Evolutionary conservation across 2,113 vertebrate species (phyloP).

Genomic region (Stegastes partitus): DNA sequence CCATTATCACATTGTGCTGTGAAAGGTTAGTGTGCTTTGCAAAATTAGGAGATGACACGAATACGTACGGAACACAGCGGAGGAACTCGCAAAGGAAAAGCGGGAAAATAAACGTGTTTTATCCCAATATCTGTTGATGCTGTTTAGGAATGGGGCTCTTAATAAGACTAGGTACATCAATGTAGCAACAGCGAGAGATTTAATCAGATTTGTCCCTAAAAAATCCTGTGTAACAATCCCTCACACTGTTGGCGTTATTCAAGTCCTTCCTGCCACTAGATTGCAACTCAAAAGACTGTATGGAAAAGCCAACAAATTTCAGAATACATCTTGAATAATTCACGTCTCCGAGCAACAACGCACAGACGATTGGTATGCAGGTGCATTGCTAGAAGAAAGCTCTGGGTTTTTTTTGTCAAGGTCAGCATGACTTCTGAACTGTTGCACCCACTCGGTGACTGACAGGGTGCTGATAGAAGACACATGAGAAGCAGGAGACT

Average conservation of each 20-base stretch:
- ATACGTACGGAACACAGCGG: constrained; percentile 17
- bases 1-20: constrained; percentile 60
- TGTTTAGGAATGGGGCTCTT: constrained; percentile 20
- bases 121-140: neutral
- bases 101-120: constrained; percentile 32
- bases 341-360: constrained; percentile 37
- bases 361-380: constrained; percentile 58
- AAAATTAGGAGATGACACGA: constrained; percentile 46
- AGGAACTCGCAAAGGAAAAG: constrained; percentile 24
- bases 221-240: neutral
- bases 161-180: constrained; percentile 23
- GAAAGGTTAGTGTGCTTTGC: constrained; percentile 66
- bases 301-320: constrained; percentile 22
- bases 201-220: neutral
- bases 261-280: neutral
- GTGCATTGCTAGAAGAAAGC: constrained; percentile 15
- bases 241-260: neutral
- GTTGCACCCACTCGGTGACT: constrained; percentile 47
- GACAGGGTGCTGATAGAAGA: constrained; percentile 63
- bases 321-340: constrained; percentile 28
- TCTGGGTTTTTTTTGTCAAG: constrained; percentile 68
- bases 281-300: constrained; percentile 6
- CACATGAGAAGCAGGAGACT: constrained; percentile 49
- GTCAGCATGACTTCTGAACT: constrained; percentile 67
- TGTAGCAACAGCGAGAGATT: neutral